Conservation (phyloP, 2,797 vertebrate species). For the Falco biarmicus region DNA sequence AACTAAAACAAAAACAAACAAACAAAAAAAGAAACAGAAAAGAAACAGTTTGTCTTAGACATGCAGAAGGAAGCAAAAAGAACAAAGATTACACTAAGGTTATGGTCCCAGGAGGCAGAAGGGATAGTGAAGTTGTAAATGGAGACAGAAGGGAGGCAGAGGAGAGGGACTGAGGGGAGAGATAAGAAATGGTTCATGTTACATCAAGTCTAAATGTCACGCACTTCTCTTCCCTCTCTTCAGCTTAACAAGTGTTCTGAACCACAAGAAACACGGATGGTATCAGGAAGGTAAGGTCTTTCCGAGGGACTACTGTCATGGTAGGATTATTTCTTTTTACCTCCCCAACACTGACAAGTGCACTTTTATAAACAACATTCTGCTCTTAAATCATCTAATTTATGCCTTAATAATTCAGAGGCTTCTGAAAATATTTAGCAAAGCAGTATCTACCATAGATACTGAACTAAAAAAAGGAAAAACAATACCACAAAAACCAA, state of each 20-base stretch:
- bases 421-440: background rate
- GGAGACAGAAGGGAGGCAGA: conserved; percentile 34
- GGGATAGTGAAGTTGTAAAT: conserved; percentile 55
- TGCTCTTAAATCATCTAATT: background rate
- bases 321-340: conserved; percentile 9
- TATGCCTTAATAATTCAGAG: conserved; percentile 10
- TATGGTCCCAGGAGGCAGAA: conserved; percentile 45
- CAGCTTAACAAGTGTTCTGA: conserved; percentile 59
- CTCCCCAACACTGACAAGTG: background rate
- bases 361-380: background rate
- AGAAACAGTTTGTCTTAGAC: background rate
- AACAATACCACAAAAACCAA: background rate
- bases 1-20: background rate
- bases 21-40: background rate
- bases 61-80: conserved; percentile 30
- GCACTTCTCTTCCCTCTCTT: conserved; percentile 23
- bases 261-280: conserved; percentile 35
- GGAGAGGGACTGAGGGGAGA: conserved; percentile 29
- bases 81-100: conserved; percentile 34
- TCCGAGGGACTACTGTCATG: background rate
- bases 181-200: conserved; percentile 67
- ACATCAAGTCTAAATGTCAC: conserved; percentile 57
- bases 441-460: background rate
- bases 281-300: conserved; percentile 38
- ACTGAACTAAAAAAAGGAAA: background rate